Conservation (phyloP, 2,113 vertebrate genomes). For the Leucoraja erinaceus region DNA sequence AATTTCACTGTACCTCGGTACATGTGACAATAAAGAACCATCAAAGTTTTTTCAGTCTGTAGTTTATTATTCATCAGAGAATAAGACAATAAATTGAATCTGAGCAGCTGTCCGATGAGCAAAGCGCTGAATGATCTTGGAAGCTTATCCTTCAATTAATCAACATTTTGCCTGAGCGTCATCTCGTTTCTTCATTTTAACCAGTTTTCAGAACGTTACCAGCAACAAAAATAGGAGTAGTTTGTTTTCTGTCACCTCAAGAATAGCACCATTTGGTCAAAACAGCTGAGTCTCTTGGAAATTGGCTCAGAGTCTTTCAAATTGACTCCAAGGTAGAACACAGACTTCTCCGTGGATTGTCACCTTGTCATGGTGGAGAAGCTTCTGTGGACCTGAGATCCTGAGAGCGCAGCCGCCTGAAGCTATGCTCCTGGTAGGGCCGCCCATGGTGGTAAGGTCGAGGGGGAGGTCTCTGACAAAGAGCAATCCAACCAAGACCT, state of each 20-base stretch:
- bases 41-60: not conserved
- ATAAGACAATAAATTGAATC: not conserved
- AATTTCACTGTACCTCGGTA: too few relatives aligned
- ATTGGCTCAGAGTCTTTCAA: conserved; percentile 10
- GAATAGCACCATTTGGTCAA: not conserved
- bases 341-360: not conserved
- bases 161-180: not conserved
- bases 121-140: not conserved
- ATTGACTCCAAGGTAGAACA: conserved; percentile 10
- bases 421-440: too few relatives aligned
- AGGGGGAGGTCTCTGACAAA: too few relatives aligned
- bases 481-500: too few relatives aligned
- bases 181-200: not conserved
- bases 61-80: not conserved
- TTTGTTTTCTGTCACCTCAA: not conserved
- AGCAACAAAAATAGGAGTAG: not conserved
- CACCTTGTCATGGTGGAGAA: too few relatives aligned
- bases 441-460: too few relatives aligned
- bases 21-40: too few relatives aligned
- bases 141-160: not conserved
- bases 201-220: not conserved
- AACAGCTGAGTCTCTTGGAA: not conserved
- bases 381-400: too few relatives aligned
- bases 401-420: too few relatives aligned
- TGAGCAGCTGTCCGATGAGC: not conserved